Evolutionary conservation across 2,888 invertebrate species (phyloP), one percentile per base, ranked within the genome.

Genomic region (Molorchus minor): DNA sequence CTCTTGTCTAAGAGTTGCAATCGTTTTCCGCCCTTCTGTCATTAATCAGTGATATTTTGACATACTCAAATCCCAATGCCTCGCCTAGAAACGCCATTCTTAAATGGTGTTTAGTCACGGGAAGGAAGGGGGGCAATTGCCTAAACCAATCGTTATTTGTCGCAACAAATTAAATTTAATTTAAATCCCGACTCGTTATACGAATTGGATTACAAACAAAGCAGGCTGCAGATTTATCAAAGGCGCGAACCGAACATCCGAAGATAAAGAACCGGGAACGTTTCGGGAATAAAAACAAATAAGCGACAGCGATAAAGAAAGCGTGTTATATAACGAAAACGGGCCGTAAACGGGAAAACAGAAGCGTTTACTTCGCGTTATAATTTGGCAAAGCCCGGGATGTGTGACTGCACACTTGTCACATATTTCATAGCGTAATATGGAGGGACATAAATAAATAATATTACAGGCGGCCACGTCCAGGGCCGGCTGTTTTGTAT

Each of bases 401-500:
- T 25, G 51, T 51, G 38, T 29, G 19, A 40, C 41, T 52, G 52
- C 41, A 30, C 29, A 52, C 8, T 52, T 52, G 52, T 52, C 52
- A 41, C 30, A 52, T 52, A 52, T 52, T 52, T 52, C 52, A 41
- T 19, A 29, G 52, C 52, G 40, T 41, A 52, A 52, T 52, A 30
- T 33, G 40, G 41, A 29, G 30, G 41, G 21, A 29, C 41, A 30
- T 52, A 52, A 52, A 51, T 40, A 51, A 47, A 52, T 51, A 51
- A 51, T 51, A 52, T 41, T 29, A 52, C 41, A 13, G 5, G 30
- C 41, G 52, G 40, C 29, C 30, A 19, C 40, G 40, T 52, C 41
- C 52, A 19, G n/a, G n/a, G 52, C 19, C 52, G 15, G 25, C 38
- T 25, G 12, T 41, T 41, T 41, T 17, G 29, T 52, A 52, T 30